Base-by-base conservation (phyloP, 2,888 invertebrate genomes). In the Eustalomyia histrio region DNA sequence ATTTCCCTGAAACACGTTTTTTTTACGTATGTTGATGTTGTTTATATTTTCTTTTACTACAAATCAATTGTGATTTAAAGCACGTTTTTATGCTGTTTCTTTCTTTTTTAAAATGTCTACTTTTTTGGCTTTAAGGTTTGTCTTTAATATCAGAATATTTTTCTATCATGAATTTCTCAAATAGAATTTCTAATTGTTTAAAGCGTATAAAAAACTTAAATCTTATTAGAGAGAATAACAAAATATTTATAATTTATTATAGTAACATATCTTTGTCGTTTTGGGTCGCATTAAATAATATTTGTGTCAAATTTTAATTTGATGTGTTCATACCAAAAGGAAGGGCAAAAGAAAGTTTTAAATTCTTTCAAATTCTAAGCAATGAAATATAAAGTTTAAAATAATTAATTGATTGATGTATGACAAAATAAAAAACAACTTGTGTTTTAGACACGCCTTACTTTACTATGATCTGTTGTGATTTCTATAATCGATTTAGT, bases 31-130 rank as follows among this genome's bases (percentile, higher is more conserved):
- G 50, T 58, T 58, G 53, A 47, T n/a, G 43, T 47, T 47, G 43
- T 33, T 29, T 16, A 29, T 57, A 16, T 24, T 24, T 24, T 18
- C 58, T 43, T 63, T 55, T 57, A 71, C 69, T 73, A 74, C 78
- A 78, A 78, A 78, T 81, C 80, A 81, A 81, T 81, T 81, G 78
- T 81, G 78, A 81, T 81, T 81, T 81, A 71, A 81, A 81, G 76
- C 81, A 81, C 81, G 81, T 81, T 81, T 78, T 61, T 65, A 71
- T 69, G 55, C 55, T 65, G 43, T 58, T 64, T 72, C 58, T 71
- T 78, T 29, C 29, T 60, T 33, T 53, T 61, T 78, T 53, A 69
- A 57, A 58, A 39, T 64, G 52, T 78, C 57, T 71, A 52, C 52
- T 52, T 65, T 65, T 67, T 65, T 47, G 47, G 5, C n/a, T 72